phyloP scores from a whole-genome alignment of 2,797 vertebrate genomes.

The Amblyopsis hoosieri region DNA sequence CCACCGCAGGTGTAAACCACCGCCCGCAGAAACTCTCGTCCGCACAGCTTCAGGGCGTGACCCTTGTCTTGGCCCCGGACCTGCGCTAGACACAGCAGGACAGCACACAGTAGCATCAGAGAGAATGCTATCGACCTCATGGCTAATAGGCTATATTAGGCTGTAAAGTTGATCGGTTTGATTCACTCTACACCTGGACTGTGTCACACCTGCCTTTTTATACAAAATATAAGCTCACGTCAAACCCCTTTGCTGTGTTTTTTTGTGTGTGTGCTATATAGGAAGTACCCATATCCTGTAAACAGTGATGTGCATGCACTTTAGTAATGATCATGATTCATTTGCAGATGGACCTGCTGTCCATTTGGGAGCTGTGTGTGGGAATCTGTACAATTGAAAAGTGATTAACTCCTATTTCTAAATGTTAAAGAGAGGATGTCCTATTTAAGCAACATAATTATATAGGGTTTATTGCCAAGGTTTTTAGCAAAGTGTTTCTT shows the following conservation, averaged over 20 bases:
- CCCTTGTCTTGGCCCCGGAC: conserved; percentile 38
- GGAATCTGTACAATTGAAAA: conserved; percentile 47
- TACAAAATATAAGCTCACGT: conserved; percentile 27
- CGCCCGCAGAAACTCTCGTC: conserved; percentile 70
- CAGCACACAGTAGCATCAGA: conserved; percentile 32
- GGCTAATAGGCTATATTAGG: conserved; percentile 2
- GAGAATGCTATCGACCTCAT: conserved; percentile 55
- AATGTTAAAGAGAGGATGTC: conserved; percentile 50
- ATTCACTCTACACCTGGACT: background rate
- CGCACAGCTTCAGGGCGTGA: conserved; percentile 69
- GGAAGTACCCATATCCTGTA: background rate
- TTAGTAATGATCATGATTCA: conserved; percentile 17
- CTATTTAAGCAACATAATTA: conserved; percentile 34
- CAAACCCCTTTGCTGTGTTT: conserved; percentile 1
- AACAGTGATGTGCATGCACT: conserved; percentile 34
- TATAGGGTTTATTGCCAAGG: conserved; percentile 55
- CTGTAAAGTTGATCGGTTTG: background rate
- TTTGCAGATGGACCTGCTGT: conserved; percentile 37
- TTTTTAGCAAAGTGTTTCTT: conserved; percentile 52
- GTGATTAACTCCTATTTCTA: conserved; percentile 39
- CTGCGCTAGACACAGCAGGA: conserved; percentile 56
- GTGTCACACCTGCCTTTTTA: conserved; percentile 40
- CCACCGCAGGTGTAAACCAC: conserved; percentile 78
- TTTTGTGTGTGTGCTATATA: background rate
- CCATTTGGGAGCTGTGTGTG: conserved; percentile 49